Evolutionary conservation across 2,113 vertebrate genomes (phyloP).

Genomic region (Aspiorhynchus laticeps): DNA sequence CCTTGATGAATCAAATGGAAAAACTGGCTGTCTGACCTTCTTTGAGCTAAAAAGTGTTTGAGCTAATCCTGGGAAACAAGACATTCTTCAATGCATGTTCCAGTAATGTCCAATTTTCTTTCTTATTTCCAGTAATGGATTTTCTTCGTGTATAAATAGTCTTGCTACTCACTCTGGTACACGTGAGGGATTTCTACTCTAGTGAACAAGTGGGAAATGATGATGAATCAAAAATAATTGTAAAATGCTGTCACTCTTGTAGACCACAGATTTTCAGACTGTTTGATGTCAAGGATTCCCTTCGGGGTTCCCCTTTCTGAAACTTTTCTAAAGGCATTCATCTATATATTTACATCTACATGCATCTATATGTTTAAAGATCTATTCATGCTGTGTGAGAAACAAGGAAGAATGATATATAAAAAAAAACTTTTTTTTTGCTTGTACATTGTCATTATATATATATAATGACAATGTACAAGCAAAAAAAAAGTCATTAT

Average conservation of each 20-base stretch:
- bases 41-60: too few relatives aligned
- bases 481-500: too few relatives aligned
- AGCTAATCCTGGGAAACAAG: slow-evolving; percentile 46
- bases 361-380: too few relatives aligned
- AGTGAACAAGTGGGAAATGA: slow-evolving; percentile 18
- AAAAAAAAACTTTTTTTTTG: too few relatives aligned
- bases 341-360: background rate
- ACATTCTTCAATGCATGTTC: slow-evolving; percentile 62
- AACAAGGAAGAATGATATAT: background rate
- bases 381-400: too few relatives aligned
- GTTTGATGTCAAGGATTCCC: background rate
- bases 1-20: slow-evolving; percentile 62
- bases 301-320: background rate
- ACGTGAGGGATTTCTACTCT: slow-evolving; percentile 48
- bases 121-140: slow-evolving; percentile 71
- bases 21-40: slow-evolving; percentile 68
- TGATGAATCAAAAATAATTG: background rate
- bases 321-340: background rate
- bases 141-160: slow-evolving; percentile 64
- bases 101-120: slow-evolving; percentile 68
- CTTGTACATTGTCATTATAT: too few relatives aligned
- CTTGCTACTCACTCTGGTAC: slow-evolving; percentile 67
- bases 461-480: too few relatives aligned
- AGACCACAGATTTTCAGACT: background rate
- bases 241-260: background rate